Evolutionary conservation across 2,113 vertebrate genomes (phyloP).

Genomic region (Chaetodon trifascialis): DNA sequence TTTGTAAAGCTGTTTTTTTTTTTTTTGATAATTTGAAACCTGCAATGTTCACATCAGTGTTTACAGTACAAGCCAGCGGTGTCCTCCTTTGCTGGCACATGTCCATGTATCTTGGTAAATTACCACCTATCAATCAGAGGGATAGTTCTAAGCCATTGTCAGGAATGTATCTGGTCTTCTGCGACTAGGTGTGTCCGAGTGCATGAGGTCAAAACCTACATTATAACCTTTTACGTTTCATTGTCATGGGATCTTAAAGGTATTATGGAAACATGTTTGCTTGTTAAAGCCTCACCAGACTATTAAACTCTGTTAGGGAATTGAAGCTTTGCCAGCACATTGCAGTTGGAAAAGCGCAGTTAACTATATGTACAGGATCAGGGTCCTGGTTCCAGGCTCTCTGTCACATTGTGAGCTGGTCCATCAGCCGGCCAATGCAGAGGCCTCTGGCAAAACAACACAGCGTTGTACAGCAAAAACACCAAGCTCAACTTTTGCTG

Average conservation of each 20-base stretch:
- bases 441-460: neutral
- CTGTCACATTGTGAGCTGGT: neutral
- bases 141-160: neutral
- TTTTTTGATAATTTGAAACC: too few species aligned
- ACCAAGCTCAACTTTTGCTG: neutral
- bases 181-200: neutral
- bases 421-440: neutral
- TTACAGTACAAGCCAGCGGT: neutral
- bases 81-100: neutral
- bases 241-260: neutral
- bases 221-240: neutral
- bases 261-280: neutral
- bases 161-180: neutral
- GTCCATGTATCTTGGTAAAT: neutral
- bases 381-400: neutral
- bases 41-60: neutral
- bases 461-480: too few species aligned
- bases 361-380: neutral
- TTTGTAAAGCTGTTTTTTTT: too few species aligned
- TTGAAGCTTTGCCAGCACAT: neutral
- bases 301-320: neutral
- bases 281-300: neutral
- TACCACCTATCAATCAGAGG: neutral
- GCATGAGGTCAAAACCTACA: neutral
- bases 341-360: neutral